phyloP scores from a whole-genome alignment of 2,797 vertebrate genomes.

The Hyperoplus immaculatus region DNA sequence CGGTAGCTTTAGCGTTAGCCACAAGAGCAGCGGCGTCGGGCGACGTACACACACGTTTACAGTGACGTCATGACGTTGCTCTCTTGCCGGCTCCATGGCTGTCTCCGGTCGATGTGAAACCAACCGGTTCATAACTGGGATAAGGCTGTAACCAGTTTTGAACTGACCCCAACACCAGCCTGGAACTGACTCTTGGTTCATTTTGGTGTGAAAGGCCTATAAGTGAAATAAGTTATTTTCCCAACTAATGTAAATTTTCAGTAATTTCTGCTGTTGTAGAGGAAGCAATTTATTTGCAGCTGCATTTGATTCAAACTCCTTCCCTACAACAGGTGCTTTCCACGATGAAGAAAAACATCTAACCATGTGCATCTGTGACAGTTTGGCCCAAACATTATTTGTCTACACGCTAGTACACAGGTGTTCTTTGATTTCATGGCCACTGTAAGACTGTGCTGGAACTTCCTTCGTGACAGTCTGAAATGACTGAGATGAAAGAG shows the following conservation, averaged over 20 bases:
- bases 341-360: conserved; percentile 55
- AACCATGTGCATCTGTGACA: conserved; percentile 37
- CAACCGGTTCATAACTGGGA: no score
- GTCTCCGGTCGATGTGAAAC: no score
- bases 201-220: no score
- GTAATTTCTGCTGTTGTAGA: background rate
- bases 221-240: background rate
- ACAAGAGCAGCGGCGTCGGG: no score
- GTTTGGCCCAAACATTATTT: conserved; percentile 53
- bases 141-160: no score
- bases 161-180: no score
- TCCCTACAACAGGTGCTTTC: conserved; percentile 62
- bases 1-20: no score
- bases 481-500: conserved; percentile 67
- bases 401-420: conserved; percentile 75
- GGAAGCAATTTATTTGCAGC: conserved; percentile 31
- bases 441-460: conserved; percentile 30
- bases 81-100: no score
- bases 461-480: conserved; percentile 54
- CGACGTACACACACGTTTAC: no score
- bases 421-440: conserved; percentile 72
- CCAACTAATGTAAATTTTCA: background rate
- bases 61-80: no score
- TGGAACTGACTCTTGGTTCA: no score
- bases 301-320: conserved; percentile 19